These are phyloP conservation scores for Chloroclysta siterata DNA, from an alignment of 2,888 invertebrate species.

Conservation along the genomic window DNA sequence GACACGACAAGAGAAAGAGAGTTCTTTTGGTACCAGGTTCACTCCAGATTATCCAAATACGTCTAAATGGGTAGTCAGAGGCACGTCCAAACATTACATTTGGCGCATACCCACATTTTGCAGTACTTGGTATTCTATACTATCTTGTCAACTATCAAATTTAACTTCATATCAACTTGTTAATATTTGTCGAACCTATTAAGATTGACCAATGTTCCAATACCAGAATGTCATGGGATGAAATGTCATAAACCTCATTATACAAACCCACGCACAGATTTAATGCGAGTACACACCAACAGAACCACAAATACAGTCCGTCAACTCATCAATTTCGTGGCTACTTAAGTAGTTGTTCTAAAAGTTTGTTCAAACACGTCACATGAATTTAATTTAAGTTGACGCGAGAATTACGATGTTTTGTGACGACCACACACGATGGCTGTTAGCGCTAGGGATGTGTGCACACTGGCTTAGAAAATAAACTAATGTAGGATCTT, in stretches of 20 bases:
- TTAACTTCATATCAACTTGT: no score
- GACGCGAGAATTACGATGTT: slow-evolving; percentile 57
- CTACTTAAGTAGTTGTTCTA: slow-evolving; percentile 67
- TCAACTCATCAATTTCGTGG: slow-evolving; percentile 53
- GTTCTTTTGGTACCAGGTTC: no score
- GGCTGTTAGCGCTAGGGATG: slow-evolving; percentile 49
- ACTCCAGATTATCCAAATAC: no score
- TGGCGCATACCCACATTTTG: no score
- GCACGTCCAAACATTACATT: no score
- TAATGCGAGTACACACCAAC: slow-evolving; percentile 45
- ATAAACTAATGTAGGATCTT: not conserved
- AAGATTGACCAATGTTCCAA: no score
- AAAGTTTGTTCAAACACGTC: slow-evolving; percentile 58
- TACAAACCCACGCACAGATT: slow-evolving; percentile 24
- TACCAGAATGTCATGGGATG: no score
- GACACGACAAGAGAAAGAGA: no score
- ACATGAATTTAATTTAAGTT: slow-evolving; percentile 68
- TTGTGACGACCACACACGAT: slow-evolving; percentile 65
- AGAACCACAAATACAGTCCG: slow-evolving; percentile 50
- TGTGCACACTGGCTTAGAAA: slow-evolving; percentile 21
- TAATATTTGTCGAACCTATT: no score
- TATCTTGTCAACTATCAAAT: no score
- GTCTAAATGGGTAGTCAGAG: no score
- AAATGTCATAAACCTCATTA: slow-evolving; percentile 15
- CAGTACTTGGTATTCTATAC: no score